phyloP scores from a whole-genome alignment of 2,797 vertebrate genomes.

The Coregonus ussuriensis region DNA sequence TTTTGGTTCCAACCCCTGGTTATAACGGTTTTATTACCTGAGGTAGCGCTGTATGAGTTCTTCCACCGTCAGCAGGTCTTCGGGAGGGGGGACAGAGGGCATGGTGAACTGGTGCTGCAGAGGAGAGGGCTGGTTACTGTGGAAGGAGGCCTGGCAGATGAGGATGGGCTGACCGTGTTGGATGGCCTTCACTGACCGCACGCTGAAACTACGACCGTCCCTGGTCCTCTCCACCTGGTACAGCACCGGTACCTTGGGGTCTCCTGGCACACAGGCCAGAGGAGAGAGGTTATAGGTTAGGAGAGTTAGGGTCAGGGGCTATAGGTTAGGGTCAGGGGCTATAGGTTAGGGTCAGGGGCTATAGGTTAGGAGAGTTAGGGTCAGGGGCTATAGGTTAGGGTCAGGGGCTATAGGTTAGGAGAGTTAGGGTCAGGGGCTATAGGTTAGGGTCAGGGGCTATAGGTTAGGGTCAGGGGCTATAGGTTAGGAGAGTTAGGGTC shows the following conservation, averaged over 20 bases:
- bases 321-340: not conserved
- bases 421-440: too few relatives aligned
- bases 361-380: too few relatives aligned
- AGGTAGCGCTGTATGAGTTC: conserved; percentile 83
- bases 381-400: too few relatives aligned
- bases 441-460: too few relatives aligned
- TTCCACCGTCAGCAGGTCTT: conserved; percentile 82
- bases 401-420: too few relatives aligned
- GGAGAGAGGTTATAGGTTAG: not conserved
- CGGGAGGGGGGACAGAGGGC: conserved; percentile 82
- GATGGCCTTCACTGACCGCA: conserved; percentile 89
- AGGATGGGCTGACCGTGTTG: conserved; percentile 90
- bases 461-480: too few relatives aligned
- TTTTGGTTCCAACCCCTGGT: too few relatives aligned
- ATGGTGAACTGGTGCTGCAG: conserved; percentile 90
- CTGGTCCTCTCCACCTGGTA: conserved; percentile 90
- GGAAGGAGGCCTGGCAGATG: conserved; percentile 91
- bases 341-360: too few relatives aligned
- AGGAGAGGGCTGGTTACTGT: conserved; percentile 83
- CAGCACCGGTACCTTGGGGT: conserved; percentile 88
- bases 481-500: too few relatives aligned
- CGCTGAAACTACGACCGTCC: conserved; percentile 88
- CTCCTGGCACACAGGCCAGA: conserved; percentile 71
- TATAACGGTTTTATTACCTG: conserved; percentile 58
- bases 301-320: not conserved